Conservation (phyloP, 1,140 invertebrate species). For the Bombyx mandarina region DNA sequence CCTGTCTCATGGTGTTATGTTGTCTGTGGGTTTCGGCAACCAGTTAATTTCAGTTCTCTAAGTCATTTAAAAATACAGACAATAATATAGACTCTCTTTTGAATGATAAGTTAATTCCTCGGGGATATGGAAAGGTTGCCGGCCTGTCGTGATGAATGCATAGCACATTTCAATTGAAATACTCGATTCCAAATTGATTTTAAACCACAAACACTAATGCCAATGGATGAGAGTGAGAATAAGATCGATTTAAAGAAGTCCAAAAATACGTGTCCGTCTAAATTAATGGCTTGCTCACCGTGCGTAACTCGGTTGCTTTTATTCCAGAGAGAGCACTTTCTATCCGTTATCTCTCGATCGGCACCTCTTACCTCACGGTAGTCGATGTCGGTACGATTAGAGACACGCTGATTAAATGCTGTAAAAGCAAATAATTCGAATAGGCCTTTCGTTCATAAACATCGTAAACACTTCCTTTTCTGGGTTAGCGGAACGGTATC, state of each 20-base stretch:
- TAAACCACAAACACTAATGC: no score
- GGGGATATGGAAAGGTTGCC: no score
- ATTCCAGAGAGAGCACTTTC: conserved; percentile 52
- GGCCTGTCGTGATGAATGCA: background rate
- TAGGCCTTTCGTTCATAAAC: conserved; percentile 21
- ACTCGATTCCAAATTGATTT: no score
- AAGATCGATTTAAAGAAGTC: no score
- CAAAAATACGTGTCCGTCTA: no score
- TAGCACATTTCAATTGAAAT: background rate
- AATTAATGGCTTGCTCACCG: conserved; percentile 19
- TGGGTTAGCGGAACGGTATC: conserved; percentile 16
- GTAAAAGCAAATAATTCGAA: conserved; percentile 32
- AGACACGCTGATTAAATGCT: conserved; percentile 38
- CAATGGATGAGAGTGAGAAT: no score
- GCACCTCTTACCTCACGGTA: conserved; percentile 39
- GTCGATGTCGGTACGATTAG: conserved; percentile 38
- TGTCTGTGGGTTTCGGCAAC: background rate
- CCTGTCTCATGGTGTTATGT: no score
- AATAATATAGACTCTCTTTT: no score
- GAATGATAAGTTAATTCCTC: no score
- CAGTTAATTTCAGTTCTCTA: background rate
- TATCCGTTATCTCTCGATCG: conserved; percentile 57
- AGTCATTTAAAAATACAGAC: no score
- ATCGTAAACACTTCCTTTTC: conserved; percentile 17
- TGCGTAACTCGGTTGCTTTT: conserved; percentile 58